These are phyloP conservation scores for Xyliphius kryptos DNA, from an alignment of 2,113 vertebrate species.

Conservation along the genomic window DNA sequence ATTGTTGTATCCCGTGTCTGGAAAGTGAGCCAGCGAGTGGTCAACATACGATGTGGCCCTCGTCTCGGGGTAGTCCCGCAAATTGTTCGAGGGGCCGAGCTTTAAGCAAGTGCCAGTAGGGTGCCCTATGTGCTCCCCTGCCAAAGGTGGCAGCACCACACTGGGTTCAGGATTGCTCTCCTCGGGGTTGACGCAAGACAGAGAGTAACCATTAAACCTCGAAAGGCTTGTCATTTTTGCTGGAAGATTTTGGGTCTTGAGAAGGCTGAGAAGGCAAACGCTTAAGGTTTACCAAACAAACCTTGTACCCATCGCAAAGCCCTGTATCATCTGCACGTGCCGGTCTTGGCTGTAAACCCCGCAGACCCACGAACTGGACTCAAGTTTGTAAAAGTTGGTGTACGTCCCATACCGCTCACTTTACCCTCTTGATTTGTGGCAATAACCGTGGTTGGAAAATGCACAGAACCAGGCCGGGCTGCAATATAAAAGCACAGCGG, in stretches of 20 bases:
- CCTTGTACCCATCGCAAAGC: constrained; percentile 54
- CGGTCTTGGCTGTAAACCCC: constrained; percentile 64
- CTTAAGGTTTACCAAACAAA: constrained; percentile 54
- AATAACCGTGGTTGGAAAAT: constrained; percentile 90
- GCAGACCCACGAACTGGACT: constrained; percentile 58
- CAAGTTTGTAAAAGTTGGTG: constrained; percentile 64
- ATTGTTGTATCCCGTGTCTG: constrained; percentile 66
- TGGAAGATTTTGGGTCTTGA: constrained; percentile 54
- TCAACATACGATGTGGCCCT: constrained; percentile 63
- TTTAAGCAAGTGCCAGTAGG: constrained; percentile 65
- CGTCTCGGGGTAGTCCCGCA: constrained; percentile 63
- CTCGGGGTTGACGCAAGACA: constrained; percentile 65
- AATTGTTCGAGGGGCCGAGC: constrained; percentile 64
- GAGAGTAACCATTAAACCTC: constrained; percentile 59
- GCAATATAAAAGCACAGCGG: constrained; percentile 99
- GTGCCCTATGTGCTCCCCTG: constrained; percentile 57
- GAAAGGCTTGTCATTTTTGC: constrained; percentile 60
- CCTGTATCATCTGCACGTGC: constrained; percentile 68
- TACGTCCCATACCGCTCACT: constrained; percentile 72
- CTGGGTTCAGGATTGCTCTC: constrained; percentile 60
- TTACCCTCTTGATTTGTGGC: constrained; percentile 86
- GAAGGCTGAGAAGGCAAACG: constrained; percentile 46
- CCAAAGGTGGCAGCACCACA: constrained; percentile 63
- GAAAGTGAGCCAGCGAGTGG: constrained; percentile 63
- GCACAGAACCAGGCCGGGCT: constrained; percentile 93